Conservation (phyloP, 1,140 invertebrate genomes). For the Aleiodes sp. region DNA sequence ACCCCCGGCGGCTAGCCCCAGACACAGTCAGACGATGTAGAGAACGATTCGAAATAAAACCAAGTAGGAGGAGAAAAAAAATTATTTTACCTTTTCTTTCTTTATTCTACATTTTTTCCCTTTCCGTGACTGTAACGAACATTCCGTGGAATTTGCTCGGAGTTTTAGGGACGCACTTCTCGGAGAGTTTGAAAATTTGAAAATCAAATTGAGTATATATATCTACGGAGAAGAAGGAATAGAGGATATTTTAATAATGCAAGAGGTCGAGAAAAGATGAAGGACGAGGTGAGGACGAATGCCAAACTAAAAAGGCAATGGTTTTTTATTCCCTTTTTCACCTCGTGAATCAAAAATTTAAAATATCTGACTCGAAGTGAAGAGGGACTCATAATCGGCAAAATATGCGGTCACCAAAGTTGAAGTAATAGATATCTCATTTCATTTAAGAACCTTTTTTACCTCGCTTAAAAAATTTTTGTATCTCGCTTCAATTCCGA, state of each 20-base stretch:
- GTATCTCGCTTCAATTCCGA: too few relatives aligned
- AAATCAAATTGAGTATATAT: background rate
- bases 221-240: too few relatives aligned
- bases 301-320: background rate
- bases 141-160: constrained; percentile 17
- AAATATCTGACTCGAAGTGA: background rate
- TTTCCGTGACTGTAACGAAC: constrained; percentile 22
- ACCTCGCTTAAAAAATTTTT: too few relatives aligned
- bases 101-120: constrained; percentile 29
- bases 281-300: background rate
- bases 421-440: too few relatives aligned
- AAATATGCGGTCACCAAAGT: too few relatives aligned
- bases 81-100: background rate
- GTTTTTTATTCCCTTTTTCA: background rate
- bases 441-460: too few relatives aligned
- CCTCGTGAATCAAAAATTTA: background rate
- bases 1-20: too few relatives aligned
- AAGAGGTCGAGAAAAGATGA: background rate
- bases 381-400: too few relatives aligned
- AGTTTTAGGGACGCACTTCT: background rate
- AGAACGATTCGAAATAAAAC: too few relatives aligned
- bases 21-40: too few relatives aligned
- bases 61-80: too few relatives aligned
- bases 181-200: constrained; percentile 4
- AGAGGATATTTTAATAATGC: background rate